These are phyloP conservation scores for Nyctalus aviator DNA, from an alignment of 2,797 vertebrate species.

Conservation along the genomic window DNA sequence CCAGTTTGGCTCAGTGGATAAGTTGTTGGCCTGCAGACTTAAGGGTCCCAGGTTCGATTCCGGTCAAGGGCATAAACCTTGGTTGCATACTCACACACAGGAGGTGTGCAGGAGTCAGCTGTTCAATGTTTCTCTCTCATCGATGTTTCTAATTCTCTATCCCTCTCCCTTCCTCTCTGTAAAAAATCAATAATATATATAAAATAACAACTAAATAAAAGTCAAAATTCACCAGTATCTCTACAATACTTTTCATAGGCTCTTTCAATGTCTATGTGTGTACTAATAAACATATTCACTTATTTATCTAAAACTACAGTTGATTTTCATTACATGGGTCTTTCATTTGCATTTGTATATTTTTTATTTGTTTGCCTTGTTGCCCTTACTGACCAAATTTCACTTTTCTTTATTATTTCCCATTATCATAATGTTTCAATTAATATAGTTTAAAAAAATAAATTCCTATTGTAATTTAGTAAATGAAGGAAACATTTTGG, in stretches of 20 bases:
- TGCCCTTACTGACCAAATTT: background rate
- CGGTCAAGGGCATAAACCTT: too few relatives aligned
- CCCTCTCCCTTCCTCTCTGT: too few relatives aligned
- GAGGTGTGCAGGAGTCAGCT: too few relatives aligned
- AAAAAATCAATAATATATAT: too few relatives aligned
- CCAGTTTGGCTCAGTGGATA: too few relatives aligned
- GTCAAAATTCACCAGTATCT: background rate
- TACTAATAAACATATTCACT: background rate
- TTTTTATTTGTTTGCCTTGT: background rate
- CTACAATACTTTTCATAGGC: background rate
- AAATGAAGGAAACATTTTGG: conserved; percentile 14
- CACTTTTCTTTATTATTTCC: background rate
- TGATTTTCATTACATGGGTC: background rate
- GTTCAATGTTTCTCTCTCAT: too few relatives aligned
- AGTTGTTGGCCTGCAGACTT: too few relatives aligned
- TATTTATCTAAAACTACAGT: background rate
- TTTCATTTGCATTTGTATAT: background rate
- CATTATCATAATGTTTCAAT: background rate
- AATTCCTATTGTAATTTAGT: background rate
- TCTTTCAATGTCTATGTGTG: background rate
- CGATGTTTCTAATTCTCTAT: too few relatives aligned
- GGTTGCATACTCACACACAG: too few relatives aligned
- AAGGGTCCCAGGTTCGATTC: too few relatives aligned
- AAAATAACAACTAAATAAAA: background rate
- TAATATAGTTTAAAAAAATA: background rate